Base-by-base conservation (phyloP, 2,797 vertebrate genomes). In the Cyprinodon diabolis region DNA sequence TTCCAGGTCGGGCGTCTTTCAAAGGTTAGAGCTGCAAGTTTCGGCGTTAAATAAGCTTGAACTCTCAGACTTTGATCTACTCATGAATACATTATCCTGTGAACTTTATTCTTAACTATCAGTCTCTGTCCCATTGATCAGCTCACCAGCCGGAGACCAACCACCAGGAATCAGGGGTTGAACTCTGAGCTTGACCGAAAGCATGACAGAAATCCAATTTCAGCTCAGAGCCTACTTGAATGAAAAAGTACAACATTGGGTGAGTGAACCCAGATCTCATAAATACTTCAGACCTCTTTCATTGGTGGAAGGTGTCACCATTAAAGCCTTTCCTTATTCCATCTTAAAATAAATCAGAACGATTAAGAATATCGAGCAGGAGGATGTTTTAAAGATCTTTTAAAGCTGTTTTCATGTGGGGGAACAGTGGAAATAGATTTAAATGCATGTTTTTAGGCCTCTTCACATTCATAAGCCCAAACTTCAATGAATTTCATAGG, bases 71-170 rank as follows among this genome's bases (percentile, higher is more conserved):
- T 89, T 91, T 90, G 84, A 92, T 90, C 86, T 85, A 13, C 78
- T 79, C 80, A 84, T 87, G 84, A 90, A 92, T 89, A 89, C 72
- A 84, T 91, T 83, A 89, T 81, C 76, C 74, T 56, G 78, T 66
- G 40, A 87, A 86, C 79, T 89, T 87, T 80, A 87, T 89, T 87
- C 79, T 86, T 72, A 66, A 71, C 78, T 66, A 49, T 67, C 83
- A 79, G 3, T 55, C 62, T 83, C 80, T 68, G 72, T 81, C 85
- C 81, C 43, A 68, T 47, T 66, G 79, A 79, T 85, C 74, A 48
- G 72, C 69, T 83, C 71, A 11, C 52, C 70, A 48, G 69, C 75
- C 5, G 30, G 62, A 71, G 79, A 77, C 75, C 66, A 76, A 65
- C 69, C 37, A 78, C 70, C 9, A 55, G 82, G 77, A 79, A 74